Percentiles rank a stretch among this genome's conserved stretches.
These are phyloP conservation scores for Patella ulyssiponensis DNA, from an alignment of 2,888 invertebrate species.

Conservation along the genomic window DNA sequence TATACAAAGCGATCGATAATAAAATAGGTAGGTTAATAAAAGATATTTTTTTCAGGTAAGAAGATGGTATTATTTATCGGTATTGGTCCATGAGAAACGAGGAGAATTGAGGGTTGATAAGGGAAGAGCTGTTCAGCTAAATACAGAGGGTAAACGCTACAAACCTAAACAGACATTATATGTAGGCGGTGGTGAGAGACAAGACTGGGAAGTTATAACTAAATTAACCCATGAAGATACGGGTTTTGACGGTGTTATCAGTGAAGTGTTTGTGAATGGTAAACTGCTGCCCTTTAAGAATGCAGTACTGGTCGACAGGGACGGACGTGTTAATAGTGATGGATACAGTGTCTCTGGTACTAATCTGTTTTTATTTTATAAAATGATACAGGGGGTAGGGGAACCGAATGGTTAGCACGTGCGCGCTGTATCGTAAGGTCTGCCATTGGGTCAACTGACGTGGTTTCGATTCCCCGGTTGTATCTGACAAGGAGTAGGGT, in stretches of 20 bases:
- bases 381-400: no score
- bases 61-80: slow-evolving; percentile 40
- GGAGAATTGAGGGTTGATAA: slow-evolving; percentile 36
- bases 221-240: slow-evolving; percentile 16
- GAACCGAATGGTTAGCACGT: no score
- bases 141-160: slow-evolving; percentile 23
- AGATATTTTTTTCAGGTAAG: slow-evolving; percentile 25
- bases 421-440: no score
- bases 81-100: slow-evolving; percentile 28
- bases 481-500: no score
- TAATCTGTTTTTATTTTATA: no score
- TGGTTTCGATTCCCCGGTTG: no score
- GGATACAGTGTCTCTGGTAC: slow-evolving; percentile 30
- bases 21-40: no score
- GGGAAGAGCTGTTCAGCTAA: slow-evolving; percentile 31
- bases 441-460: no score
- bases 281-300: slow-evolving; percentile 18
- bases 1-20: no score
- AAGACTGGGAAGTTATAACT: slow-evolving; percentile 18
- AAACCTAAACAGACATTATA: slow-evolving; percentile 16
- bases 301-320: slow-evolving; percentile 17
- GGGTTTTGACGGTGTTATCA: slow-evolving; percentile 26
- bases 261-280: slow-evolving; percentile 27
- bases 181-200: slow-evolving; percentile 20
- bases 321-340: slow-evolving; percentile 24